Evolutionary conservation across 37 sponge, comb jelly and placozoan genomes (phyloP).

Genomic region (Amphimedon queenslandica): DNA sequence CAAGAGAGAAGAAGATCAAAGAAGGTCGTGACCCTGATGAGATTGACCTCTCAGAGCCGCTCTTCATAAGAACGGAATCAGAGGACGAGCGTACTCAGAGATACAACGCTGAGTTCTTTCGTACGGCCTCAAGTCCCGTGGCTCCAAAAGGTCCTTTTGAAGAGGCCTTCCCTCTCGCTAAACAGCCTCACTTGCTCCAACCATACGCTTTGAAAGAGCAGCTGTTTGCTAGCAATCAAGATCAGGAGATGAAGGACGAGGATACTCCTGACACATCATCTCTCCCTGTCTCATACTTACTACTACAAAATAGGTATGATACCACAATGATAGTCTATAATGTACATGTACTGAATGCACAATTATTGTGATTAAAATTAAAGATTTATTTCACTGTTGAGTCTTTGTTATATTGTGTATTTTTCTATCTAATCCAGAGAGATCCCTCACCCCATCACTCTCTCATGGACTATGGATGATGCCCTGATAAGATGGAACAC

Average conservation of each 20-base stretch:
- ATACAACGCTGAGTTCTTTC: conserved; percentile 43
- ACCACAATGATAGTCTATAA: background rate
- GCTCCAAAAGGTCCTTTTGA: conserved; percentile 32
- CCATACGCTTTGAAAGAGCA: conserved; percentile 44
- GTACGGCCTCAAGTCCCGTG: background rate
- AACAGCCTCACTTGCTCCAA: conserved; percentile 72
- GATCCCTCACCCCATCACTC: conserved; percentile 1
- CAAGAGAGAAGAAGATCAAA: background rate
- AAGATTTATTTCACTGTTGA: too few relatives aligned
- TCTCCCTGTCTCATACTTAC: conserved; percentile 7
- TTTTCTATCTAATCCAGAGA: background rate
- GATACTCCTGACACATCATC: background rate
- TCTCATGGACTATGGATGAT: conserved; percentile 42
- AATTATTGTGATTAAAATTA: too few relatives aligned
- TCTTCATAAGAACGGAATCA: conserved; percentile 50
- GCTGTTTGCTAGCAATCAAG: conserved; percentile 28
- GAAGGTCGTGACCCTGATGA: background rate
- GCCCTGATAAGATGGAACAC: conserved; percentile 58
- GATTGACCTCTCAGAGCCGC: background rate
- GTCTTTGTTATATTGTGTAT: background rate
- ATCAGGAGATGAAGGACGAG: background rate
- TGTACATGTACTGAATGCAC: too few relatives aligned
- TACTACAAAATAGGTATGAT: background rate
- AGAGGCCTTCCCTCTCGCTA: conserved; percentile 69
- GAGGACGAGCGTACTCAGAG: conserved; percentile 6